phyloP scores from a whole-genome alignment of 2,797 vertebrate genomes.

The Myotis daubentonii region DNA sequence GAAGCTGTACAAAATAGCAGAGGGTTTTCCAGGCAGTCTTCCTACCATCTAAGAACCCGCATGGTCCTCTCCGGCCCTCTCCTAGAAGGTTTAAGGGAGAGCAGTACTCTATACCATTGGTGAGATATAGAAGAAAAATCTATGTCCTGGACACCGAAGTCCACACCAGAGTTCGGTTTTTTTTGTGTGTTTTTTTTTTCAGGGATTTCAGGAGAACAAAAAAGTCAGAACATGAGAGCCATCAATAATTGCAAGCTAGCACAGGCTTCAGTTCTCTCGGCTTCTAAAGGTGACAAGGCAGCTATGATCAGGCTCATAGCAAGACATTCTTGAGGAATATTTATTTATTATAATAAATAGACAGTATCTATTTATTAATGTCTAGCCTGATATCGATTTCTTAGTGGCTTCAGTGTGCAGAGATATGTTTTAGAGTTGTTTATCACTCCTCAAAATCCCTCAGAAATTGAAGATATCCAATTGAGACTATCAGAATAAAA shows the following conservation, averaged over 20 bases:
- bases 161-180: neutral
- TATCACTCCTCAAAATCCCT: constrained; percentile 25
- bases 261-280: neutral
- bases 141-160: neutral
- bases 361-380: constrained; percentile 16
- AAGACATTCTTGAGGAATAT: neutral
- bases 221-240: neutral
- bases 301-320: neutral
- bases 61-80: neutral
- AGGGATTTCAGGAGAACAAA: constrained; percentile 18
- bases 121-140: neutral
- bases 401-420: neutral
- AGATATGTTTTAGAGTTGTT: constrained; percentile 46
- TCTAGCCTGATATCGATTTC: constrained; percentile 40
- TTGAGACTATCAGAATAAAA: constrained; percentile 49
- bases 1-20: neutral
- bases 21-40: neutral
- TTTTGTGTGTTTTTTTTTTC: neutral
- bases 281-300: neutral
- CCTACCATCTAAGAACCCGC: neutral
- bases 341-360: neutral
- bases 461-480: constrained; percentile 29
- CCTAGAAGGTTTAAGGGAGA: neutral
- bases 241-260: neutral
- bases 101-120: neutral